phyloP scores from a whole-genome alignment of 1,140 invertebrate species.

The Trinorchestia longiramus region DNA sequence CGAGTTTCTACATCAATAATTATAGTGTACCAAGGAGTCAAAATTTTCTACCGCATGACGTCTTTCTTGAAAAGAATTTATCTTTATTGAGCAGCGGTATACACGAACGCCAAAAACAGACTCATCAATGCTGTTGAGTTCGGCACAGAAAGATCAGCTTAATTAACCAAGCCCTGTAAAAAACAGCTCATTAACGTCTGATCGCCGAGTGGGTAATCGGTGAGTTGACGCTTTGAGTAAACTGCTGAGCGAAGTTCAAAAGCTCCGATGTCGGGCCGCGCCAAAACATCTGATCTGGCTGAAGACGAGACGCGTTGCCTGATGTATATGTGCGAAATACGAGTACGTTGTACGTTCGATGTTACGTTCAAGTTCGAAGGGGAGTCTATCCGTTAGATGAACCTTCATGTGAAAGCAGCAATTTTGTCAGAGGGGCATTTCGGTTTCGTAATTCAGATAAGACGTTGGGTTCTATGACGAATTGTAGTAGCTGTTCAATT shows the following conservation, averaged over 20 bases:
- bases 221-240: conserved; percentile 43
- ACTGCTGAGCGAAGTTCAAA: conserved; percentile 34
- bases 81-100: background rate
- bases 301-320: background rate
- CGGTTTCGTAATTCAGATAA: background rate
- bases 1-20: background rate
- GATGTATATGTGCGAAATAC: background rate
- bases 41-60: no score
- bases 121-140: conserved; percentile 44
- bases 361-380: background rate
- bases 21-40: background rate
- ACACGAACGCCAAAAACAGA: background rate
- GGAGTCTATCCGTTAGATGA: background rate
- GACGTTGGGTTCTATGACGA: background rate
- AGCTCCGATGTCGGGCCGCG: conserved; percentile 17
- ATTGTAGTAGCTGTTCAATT: background rate
- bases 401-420: background rate
- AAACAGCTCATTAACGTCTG: conserved; percentile 48
- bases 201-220: conserved; percentile 43
- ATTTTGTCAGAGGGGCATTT: background rate
- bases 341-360: no score
- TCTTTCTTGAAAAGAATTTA: background rate
- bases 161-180: conserved; percentile 41
- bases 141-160: conserved; percentile 42
- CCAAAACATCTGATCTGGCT: conserved; percentile 29